phyloP scores from a whole-genome alignment of 2,888 invertebrate species.

The Sminthurides aquaticus region DNA sequence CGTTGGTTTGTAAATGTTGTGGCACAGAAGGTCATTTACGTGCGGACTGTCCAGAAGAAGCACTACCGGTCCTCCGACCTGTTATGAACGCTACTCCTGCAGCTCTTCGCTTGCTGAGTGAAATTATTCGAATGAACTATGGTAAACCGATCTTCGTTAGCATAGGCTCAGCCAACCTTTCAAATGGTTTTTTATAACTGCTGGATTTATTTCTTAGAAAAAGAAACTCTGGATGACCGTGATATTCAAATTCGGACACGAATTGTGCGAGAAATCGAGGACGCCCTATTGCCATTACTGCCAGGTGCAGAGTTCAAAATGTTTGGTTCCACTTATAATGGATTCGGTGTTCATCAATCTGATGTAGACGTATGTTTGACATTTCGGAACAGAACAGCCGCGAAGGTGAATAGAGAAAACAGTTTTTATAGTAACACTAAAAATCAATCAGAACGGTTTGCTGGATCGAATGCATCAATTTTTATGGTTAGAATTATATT shows the following conservation, averaged over 20 bases:
- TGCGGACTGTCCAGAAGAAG: conserved; percentile 50
- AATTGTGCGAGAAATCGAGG: conserved; percentile 47
- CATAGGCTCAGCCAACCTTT: not conserved
- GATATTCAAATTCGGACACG: conserved; percentile 44
- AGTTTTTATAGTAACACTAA: too few relatives aligned
- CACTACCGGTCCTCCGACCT: conserved; percentile 47
- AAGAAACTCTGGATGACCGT: conserved; percentile 35
- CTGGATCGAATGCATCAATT: too few relatives aligned
- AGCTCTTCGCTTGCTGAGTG: conserved; percentile 45
- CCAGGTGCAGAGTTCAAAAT: conserved; percentile 49
- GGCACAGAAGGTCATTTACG: conserved; percentile 51
- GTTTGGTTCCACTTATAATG: conserved; percentile 57
- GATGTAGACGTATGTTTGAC: conserved; percentile 57
- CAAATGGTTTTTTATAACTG: conserved; percentile 12
- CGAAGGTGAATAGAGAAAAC: conserved; percentile 45
- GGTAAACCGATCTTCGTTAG: conserved; percentile 35
- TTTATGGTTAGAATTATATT: too few relatives aligned
- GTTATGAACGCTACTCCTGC: conserved; percentile 46
- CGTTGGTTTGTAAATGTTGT: conserved; percentile 50
- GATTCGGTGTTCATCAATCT: conserved; percentile 53
- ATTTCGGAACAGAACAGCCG: conserved; percentile 47
- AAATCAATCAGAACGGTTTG: too few relatives aligned
- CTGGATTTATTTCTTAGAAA: conserved; percentile 25
- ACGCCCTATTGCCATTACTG: conserved; percentile 45
- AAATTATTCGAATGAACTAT: conserved; percentile 46